Evolutionary conservation across 2,113 vertebrate species (phyloP), one percentile per base, ranked within the genome.

Genomic region (Mungos mungo): DNA sequence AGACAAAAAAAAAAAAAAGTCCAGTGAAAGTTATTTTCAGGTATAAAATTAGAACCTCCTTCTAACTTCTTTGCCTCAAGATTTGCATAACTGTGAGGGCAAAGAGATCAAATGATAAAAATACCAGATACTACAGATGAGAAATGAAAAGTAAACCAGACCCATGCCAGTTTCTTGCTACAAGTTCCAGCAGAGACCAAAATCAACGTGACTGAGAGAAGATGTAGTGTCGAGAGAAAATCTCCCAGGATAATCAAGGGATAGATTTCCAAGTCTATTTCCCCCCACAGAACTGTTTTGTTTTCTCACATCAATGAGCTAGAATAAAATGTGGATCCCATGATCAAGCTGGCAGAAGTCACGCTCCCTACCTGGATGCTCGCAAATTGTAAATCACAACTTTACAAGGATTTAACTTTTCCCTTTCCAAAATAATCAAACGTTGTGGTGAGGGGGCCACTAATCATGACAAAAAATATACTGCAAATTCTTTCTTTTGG

Each of bases 381-480:
- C 95, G 93, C 2, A 80, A 98, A 97, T 98, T 98, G 98, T 98
- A 99, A 98, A 99, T 99, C 98, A 98, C 97, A 98, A 98, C 98
- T 99, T 99, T 98, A 96, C 98, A 98, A 98, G 98, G 98, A 98
- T 98, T 98, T 98, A 98, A 98, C 98, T 98, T 99, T 98, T 99
- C 98, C 92, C 27, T 98, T 98, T 99, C 98, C 99, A 99, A 99
- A 98, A 98, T 98, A 99, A 99, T 98, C 98, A 99, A 98, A 98
- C n/a, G 57, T 94, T 97, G 98, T 98, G 98, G 98, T 96, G 96
- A 98, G 98, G 98, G 98, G 98, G 98, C 98, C 97, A 98, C 98
- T 99, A 99, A 99, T 99, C 98, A 98, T 80, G 98, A 99, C 98
- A 99, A 99, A 99, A 99, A 99, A 98, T 99, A 98, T 98, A 98